Base-by-base conservation (phyloP, 2,888 invertebrate genomes). In the Coelogynopora nodosa region DNA sequence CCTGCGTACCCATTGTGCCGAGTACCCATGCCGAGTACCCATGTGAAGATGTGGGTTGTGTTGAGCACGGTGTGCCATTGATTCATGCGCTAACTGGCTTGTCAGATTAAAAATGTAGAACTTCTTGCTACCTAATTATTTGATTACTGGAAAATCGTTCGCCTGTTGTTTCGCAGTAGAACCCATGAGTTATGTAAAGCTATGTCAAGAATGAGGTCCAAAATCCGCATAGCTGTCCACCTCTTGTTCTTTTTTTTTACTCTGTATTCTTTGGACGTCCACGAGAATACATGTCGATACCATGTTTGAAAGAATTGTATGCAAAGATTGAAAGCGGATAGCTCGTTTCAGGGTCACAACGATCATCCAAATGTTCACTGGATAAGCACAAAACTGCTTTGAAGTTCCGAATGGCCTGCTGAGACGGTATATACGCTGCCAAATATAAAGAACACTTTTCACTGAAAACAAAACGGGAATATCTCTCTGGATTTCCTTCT, bases 301-400 rank as follows among this genome's bases (percentile, higher is more conserved):
- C 74, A 23, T 74, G 5, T 74, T 74, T 74, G 5, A 23, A 49
- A 74, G 23, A 74, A 74, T 23, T 23, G 74, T 74, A 74, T 74
- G 74, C 74, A 74, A 74, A 26, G 74, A 74, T 74, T 74, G 27
- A 74, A 26, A 74, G 74, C 74, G 74, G 74, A n/a, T 74, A n/a
- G 74, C 27, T 74, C 27, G 74, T 74, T 74, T 74, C 23, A 74
- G 27, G 74, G 27, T 74, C 74, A 74, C 74, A 74, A 74, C 74
- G 74, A 74, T 74, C 74, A 74, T 74, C 74, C 74, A 74, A 74
- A 74, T 74, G 74, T 74, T 74, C 74, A 74, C 74, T 74, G 74
- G 74, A 74, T 74, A 74, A 74, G 74, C 74, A 13, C 74, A 74
- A 74, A 74, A 74, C 74, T 13, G 74, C 74, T 74, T 74, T 74